These are phyloP conservation scores for Medauroidea extradentata DNA, from an alignment of 1,140 invertebrate species.

Conservation along the genomic window DNA sequence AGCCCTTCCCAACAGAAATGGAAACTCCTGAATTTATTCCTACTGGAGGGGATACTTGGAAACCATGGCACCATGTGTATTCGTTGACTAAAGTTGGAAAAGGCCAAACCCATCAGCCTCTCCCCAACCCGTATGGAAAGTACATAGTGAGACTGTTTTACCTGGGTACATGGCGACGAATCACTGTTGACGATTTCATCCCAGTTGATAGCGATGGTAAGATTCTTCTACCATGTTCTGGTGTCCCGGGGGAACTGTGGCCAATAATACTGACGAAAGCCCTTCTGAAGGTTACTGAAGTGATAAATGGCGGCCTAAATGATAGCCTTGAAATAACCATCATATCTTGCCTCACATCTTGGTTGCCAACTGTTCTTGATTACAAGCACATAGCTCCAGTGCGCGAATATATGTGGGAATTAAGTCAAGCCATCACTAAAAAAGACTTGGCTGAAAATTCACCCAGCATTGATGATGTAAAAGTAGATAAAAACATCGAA, in stretches of 20 bases:
- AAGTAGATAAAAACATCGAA: background rate
- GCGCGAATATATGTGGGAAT: background rate
- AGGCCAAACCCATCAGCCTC: background rate
- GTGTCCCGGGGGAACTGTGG: constrained; percentile 29
- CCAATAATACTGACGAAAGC: constrained; percentile 33
- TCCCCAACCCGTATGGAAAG: constrained; percentile 20
- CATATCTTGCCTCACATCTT: background rate
- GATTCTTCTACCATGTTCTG: constrained; percentile 27
- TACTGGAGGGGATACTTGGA: constrained; percentile 25
- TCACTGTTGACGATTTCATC: constrained; percentile 30
- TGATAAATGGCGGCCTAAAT: background rate
- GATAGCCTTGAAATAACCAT: background rate
- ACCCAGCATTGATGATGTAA: background rate
- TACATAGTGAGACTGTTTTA: constrained; percentile 30
- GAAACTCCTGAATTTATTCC: constrained; percentile 26
- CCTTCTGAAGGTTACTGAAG: background rate
- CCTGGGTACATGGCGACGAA: constrained; percentile 32
- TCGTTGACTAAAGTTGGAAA: constrained; percentile 32
- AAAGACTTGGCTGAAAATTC: too few species aligned
- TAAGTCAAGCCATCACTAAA: background rate
- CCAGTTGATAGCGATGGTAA: constrained; percentile 24
- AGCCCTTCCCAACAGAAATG: constrained; percentile 23
- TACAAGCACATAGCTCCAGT: background rate
- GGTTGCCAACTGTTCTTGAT: background rate
- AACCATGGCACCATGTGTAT: constrained; percentile 34